phyloP scores from a whole-genome alignment of 1,140 invertebrate species.

The Asbolus verrucosus region DNA sequence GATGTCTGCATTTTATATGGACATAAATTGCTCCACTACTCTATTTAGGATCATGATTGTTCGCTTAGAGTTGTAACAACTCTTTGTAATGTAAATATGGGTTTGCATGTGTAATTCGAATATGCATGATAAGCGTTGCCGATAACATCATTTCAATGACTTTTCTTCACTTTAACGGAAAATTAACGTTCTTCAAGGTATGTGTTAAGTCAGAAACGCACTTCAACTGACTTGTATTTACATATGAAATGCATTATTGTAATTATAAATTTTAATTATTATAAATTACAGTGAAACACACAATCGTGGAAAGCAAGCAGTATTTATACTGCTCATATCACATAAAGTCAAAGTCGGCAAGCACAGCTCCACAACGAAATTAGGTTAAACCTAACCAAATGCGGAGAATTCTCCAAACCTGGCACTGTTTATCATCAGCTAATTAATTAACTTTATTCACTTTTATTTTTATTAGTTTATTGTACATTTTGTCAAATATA shows the following conservation, averaged over 20 bases:
- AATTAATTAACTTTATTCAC: no score
- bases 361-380: conserved; percentile 13
- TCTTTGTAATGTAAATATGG: conserved; percentile 31
- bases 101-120: conserved; percentile 32
- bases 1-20: not conserved
- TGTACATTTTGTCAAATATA: no score
- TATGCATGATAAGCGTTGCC: conserved; percentile 29
- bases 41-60: not conserved
- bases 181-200: conserved; percentile 22
- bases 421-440: no score
- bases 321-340: conserved; percentile 1
- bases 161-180: conserved; percentile 38
- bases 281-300: conserved; percentile 29
- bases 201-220: conserved; percentile 6
- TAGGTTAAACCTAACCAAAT: conserved; percentile 10
- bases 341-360: conserved; percentile 7
- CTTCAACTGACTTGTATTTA: conserved; percentile 4
- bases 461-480: no score
- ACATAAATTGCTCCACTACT: not conserved
- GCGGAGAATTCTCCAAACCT: no score
- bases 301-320: not conserved
- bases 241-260: conserved; percentile 23
- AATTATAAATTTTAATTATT: conserved; percentile 38
- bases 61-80: conserved; percentile 7
- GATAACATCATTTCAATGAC: conserved; percentile 30